Evolutionary conservation across 1,140 invertebrate genomes (phyloP).

Genomic region (Pseudomyrmex cubaensis): DNA sequence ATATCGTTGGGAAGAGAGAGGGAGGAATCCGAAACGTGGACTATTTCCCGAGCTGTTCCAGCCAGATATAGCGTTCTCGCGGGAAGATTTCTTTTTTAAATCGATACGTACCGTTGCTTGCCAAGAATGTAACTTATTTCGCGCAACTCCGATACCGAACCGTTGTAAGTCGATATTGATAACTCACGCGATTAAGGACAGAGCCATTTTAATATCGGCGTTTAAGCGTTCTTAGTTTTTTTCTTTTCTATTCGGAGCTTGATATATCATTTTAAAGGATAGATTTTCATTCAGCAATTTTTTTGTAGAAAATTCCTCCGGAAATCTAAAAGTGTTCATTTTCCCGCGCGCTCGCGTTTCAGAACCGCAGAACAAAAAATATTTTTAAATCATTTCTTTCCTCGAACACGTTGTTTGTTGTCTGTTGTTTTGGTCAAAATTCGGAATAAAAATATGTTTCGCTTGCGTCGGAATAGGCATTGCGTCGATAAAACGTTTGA

Average conservation of each 20-base stretch:
- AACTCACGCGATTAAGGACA: neutral
- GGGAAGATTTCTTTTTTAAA: slow-evolving; percentile 46
- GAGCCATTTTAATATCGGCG: slow-evolving; percentile 28
- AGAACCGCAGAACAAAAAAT: neutral
- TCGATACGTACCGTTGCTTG: slow-evolving; percentile 21
- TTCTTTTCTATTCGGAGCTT: neutral
- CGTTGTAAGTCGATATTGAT: slow-evolving; percentile 30
- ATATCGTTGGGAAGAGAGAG: neutral
- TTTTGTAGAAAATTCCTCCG: too few species aligned
- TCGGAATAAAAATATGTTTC: neutral
- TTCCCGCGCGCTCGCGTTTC: too few species aligned
- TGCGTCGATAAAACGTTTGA: neutral
- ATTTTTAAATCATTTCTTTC: neutral
- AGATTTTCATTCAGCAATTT: too few species aligned
- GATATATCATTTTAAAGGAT: neutral
- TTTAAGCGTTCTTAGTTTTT: slow-evolving; percentile 2
- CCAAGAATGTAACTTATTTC: slow-evolving; percentile 26
- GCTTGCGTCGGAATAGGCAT: too few species aligned
- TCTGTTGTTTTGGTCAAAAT: neutral
- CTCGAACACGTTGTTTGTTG: too few species aligned
- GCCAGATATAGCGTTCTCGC: neutral
- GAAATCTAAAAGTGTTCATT: too few species aligned
- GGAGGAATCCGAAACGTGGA: slow-evolving; percentile 29
- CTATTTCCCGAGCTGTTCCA: slow-evolving; percentile 16
- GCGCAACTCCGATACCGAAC: too few species aligned